Conservation (phyloP, 2,888 invertebrate genomes). For the Acrocyrtus sp. region DNA sequence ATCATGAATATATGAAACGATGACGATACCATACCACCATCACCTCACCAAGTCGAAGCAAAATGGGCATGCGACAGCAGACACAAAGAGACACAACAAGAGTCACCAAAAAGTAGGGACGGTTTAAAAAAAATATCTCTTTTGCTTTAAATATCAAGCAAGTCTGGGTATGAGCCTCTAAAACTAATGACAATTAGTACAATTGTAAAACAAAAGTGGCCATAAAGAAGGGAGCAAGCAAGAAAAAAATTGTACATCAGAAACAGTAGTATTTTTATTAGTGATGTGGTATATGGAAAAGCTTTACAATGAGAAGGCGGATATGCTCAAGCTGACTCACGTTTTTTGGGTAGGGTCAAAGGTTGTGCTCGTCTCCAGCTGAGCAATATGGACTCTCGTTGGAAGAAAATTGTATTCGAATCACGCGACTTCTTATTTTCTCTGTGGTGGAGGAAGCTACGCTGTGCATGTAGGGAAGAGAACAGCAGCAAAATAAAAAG, state of each 20-base stretch:
- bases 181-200: not conserved
- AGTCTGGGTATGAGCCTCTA: not conserved
- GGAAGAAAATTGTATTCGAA: conserved; percentile 62
- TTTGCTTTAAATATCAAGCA: too few species aligned
- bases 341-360: conserved; percentile 61
- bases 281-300: too few species aligned
- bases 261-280: conserved; percentile 19
- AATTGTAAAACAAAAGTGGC: not conserved
- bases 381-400: conserved; percentile 60
- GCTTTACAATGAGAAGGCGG: conserved; percentile 16
- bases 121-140: too few species aligned
- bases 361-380: conserved; percentile 63
- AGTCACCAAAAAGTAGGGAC: too few species aligned
- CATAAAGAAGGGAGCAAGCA: not conserved
- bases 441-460: too few species aligned
- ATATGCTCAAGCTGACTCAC: conserved; percentile 51
- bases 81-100: too few species aligned
- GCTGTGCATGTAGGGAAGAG: too few species aligned
- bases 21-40: too few species aligned
- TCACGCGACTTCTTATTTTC: conserved; percentile 60
- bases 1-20: too few species aligned
- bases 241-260: conserved; percentile 1
- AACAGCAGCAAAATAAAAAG: too few species aligned
- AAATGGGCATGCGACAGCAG: too few species aligned
- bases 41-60: too few species aligned